Base-by-base conservation (phyloP, 2,113 vertebrate genomes). In the Pollachius pollachius region DNA sequence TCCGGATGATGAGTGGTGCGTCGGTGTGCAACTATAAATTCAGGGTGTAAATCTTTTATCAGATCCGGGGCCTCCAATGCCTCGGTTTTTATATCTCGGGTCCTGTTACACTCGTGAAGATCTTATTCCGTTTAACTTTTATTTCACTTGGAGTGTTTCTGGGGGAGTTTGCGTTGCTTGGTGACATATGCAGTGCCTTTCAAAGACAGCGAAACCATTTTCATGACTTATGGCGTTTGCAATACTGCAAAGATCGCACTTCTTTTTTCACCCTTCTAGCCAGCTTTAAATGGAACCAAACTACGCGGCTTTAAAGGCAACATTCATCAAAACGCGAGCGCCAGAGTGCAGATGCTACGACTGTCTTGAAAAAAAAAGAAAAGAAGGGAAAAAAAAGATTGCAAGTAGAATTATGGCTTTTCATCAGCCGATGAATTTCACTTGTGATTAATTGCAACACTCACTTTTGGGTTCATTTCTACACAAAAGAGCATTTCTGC, bases 371-470 rank as follows among this genome's bases (percentile, higher is more conserved):
- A 70, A 77, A 75, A 79, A 68, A 83, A 74, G 69, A 6, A n/a
- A 76, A 71, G 76, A 68, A 83, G 71, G 69, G 1, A 12, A 67
- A 41, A 81, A 79, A 83, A 85, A 83, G 87, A 85, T 84, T 84
- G 87, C 89, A 87, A 90, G 91, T 91, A 91, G 91, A 93, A 93
- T 93, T 93, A 92, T 89, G 88, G 89, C 92, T 93, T 93, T 93
- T 93, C 92, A 93, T 92, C 90, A 89, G 90, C 91, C 90, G 89
- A 93, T 93, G 92, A 92, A 93, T 93, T 93, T 93, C 92, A 92
- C 90, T 93, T 91, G 89, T 92, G 92, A 93, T 93, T 93, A 93
- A 93, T 93, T 93, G 92, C 92, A 93, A 93, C 91, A 89, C 92
- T 93, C 91, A 92, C 91, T 92, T 93, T 90, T 86, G 86, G 91